Conservation (phyloP, 1,140 invertebrate genomes). For the Hormaphis cornu region DNA sequence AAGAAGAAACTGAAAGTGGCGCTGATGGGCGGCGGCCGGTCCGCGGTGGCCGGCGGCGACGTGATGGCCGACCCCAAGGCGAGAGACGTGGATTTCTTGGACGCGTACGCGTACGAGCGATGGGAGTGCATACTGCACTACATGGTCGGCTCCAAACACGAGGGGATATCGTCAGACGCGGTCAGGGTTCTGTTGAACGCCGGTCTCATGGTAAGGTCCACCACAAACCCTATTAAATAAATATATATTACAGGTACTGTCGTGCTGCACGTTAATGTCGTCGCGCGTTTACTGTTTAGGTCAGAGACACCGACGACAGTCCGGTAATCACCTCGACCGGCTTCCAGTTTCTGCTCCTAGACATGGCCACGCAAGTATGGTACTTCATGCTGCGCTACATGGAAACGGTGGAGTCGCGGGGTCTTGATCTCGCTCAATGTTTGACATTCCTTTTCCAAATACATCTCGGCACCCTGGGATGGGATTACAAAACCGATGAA, state of each 20-base stretch:
- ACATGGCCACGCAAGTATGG: constrained; percentile 90
- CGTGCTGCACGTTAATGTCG: too few relatives aligned
- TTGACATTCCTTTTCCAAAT: constrained; percentile 90
- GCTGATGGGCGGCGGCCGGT: constrained; percentile 83
- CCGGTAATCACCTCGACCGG: constrained; percentile 83
- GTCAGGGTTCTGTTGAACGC: constrained; percentile 83
- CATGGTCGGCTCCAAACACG: constrained; percentile 83
- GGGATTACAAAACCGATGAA: constrained; percentile 92
- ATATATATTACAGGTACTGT: too few relatives aligned
- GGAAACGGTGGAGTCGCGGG: constrained; percentile 77
- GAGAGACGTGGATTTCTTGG: constrained; percentile 77
- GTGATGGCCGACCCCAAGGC: constrained; percentile 67
- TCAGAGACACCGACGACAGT: constrained; percentile 61
- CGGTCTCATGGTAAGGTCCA: constrained; percentile 83
- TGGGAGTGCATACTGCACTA: constrained; percentile 97
- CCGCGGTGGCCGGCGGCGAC: constrained; percentile 71
- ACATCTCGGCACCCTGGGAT: constrained; percentile 86
- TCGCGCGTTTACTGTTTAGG: neutral
- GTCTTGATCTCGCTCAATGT: constrained; percentile 79
- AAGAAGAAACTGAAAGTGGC: constrained; percentile 84
- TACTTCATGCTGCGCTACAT: constrained; percentile 93
- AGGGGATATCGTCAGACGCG: constrained; percentile 87
- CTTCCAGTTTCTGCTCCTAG: constrained; percentile 91
- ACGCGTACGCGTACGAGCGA: constrained; percentile 83
- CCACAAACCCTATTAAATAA: constrained; percentile 44